Conservation (phyloP, 2,797 vertebrate species). For the Acomys russatus region DNA sequence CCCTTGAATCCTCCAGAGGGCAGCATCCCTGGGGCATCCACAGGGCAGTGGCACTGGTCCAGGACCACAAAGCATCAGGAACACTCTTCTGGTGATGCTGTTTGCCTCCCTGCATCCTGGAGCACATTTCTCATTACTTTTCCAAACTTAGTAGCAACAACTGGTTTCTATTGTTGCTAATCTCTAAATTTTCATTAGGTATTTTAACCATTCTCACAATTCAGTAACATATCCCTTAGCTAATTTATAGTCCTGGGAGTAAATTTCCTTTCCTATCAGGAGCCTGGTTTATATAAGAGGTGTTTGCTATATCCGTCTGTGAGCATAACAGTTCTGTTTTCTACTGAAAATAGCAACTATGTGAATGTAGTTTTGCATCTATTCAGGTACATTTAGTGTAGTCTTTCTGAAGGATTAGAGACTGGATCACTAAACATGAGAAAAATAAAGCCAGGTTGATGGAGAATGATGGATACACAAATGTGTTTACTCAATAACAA, state of each 20-base stretch:
- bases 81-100: not conserved
- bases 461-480: not conserved
- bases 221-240: not conserved
- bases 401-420: not conserved
- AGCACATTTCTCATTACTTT: not conserved
- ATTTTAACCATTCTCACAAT: not conserved
- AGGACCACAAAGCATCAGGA: no score
- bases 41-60: not conserved
- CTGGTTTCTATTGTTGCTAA: not conserved
- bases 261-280: conserved; percentile 5
- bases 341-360: not conserved
- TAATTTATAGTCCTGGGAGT: not conserved
- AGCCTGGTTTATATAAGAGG: not conserved
- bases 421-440: not conserved
- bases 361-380: not conserved
- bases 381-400: not conserved
- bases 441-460: not conserved
- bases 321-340: not conserved
- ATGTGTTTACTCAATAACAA: not conserved
- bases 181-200: not conserved
- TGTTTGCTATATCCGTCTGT: not conserved
- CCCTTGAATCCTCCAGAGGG: not conserved
- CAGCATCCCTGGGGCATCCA: no score
- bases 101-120: not conserved
- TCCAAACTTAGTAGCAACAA: not conserved